phyloP scores from a whole-genome alignment of 2,888 invertebrate genomes.

The Idaea dimidiata region DNA sequence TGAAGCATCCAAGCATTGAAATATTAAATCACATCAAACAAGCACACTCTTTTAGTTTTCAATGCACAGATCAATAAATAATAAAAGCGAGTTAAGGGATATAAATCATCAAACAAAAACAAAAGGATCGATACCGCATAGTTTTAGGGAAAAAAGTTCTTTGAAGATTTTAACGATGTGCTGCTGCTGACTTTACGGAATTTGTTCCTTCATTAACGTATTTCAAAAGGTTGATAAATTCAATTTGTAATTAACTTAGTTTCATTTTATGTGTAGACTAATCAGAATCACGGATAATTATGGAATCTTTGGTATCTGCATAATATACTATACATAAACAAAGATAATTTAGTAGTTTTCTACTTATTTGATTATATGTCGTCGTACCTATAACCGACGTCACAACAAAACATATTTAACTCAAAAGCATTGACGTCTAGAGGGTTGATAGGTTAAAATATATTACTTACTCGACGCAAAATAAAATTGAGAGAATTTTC shows the following conservation, averaged over 20 bases:
- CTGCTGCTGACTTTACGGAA: conserved; percentile 30
- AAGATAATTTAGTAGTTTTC: not conserved
- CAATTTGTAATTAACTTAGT: conserved; percentile 25
- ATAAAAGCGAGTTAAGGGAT: not conserved
- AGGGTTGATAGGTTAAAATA: conserved; percentile 15
- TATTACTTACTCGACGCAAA: conserved; percentile 9
- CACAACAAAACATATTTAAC: not conserved
- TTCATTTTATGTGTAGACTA: not conserved
- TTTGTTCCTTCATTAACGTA: conserved; percentile 42
- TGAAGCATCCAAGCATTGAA: not conserved
- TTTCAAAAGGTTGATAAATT: conserved; percentile 35
- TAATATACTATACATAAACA: not conserved
- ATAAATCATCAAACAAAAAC: not conserved
- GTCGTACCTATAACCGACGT: not conserved
- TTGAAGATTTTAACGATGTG: conserved; percentile 23
- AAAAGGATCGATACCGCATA: conserved; percentile 6
- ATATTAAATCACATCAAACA: not conserved
- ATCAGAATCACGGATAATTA: not conserved
- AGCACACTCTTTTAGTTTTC: not conserved
- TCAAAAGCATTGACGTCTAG: conserved; percentile 16
- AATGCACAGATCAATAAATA: not conserved
- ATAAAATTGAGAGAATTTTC: conserved; percentile 7
- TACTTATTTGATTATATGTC: not conserved
- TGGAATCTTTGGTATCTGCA: not conserved
- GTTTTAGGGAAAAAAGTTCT: conserved; percentile 15